Percentiles rank a stretch among this genome's conserved stretches.
These are phyloP conservation scores for Tychaedon coryphoeus DNA, from an alignment of 2,113 vertebrate genomes.

Conservation along the genomic window DNA sequence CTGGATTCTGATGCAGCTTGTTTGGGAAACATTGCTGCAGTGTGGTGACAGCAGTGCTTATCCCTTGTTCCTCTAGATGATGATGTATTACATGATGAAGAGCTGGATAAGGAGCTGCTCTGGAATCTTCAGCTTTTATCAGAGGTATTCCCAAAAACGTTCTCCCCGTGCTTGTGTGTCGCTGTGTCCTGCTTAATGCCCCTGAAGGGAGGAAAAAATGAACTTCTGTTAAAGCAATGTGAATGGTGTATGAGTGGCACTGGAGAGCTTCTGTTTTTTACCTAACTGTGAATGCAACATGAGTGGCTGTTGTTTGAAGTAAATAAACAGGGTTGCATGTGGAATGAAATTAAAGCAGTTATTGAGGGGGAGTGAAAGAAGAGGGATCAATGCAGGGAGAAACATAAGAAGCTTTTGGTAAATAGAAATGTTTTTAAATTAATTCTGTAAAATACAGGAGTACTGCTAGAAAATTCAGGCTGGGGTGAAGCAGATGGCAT, in stretches of 20 bases:
- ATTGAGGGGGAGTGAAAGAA: neutral
- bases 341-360: neutral
- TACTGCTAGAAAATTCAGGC: neutral
- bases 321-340: neutral
- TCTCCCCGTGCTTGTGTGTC: neutral
- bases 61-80: constrained; percentile 81
- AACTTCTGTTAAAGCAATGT: neutral
- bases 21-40: neutral
- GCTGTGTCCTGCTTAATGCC: neutral
- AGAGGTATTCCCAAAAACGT: constrained; percentile 78
- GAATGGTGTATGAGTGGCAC: neutral
- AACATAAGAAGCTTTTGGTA: neutral
- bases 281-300: neutral
- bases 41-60: neutral
- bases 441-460: neutral
- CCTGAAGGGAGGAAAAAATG: neutral
- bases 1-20: neutral
- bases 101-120: constrained; percentile 94
- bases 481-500: neutral
- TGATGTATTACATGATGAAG: constrained; percentile 92
- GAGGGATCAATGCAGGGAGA: neutral
- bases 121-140: constrained; percentile 97
- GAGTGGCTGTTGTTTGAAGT: neutral
- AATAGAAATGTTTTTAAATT: neutral
- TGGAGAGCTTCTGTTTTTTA: neutral